phyloP scores from a whole-genome alignment of 2,888 invertebrate genomes.

The Lochmaea capreae region DNA sequence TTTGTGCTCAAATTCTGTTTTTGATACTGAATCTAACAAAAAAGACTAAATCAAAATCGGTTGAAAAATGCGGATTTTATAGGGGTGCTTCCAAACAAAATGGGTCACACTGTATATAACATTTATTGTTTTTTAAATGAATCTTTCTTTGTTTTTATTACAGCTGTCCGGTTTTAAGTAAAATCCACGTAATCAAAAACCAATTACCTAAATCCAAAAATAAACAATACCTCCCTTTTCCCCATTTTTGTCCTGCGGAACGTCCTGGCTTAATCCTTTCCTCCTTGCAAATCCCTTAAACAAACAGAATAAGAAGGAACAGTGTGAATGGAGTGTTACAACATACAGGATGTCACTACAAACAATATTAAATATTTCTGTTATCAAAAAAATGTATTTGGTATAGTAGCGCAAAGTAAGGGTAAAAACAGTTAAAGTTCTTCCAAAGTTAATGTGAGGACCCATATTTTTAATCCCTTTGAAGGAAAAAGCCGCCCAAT shows the following conservation, averaged over 20 bases:
- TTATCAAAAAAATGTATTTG: no score
- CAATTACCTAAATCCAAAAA: slow-evolving; percentile 26
- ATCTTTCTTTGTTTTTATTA: slow-evolving; percentile 1
- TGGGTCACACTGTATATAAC: no score
- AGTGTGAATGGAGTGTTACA: background rate
- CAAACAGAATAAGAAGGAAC: slow-evolving; percentile 14
- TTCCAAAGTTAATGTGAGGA: no score
- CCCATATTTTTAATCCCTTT: no score
- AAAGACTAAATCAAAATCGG: no score
- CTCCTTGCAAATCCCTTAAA: slow-evolving; percentile 18
- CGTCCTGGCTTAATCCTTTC: slow-evolving; percentile 1
- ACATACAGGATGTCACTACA: background rate
- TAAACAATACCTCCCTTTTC: slow-evolving; percentile 9
- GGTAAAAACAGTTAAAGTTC: no score
- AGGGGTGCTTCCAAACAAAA: no score
- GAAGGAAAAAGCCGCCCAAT: no score
- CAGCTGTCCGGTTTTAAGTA: background rate
- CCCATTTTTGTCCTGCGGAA: slow-evolving; percentile 8
- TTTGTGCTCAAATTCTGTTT: no score
- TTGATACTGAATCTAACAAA: no score
- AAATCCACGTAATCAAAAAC: slow-evolving; percentile 21
- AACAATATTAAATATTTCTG: background rate
- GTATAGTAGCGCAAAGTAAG: no score
- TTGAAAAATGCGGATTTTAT: no score
- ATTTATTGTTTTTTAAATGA: background rate